Evolutionary conservation across 2,888 invertebrate genomes (phyloP), one percentile per base, ranked within the genome.

Genomic region (Tenthredo notha): DNA sequence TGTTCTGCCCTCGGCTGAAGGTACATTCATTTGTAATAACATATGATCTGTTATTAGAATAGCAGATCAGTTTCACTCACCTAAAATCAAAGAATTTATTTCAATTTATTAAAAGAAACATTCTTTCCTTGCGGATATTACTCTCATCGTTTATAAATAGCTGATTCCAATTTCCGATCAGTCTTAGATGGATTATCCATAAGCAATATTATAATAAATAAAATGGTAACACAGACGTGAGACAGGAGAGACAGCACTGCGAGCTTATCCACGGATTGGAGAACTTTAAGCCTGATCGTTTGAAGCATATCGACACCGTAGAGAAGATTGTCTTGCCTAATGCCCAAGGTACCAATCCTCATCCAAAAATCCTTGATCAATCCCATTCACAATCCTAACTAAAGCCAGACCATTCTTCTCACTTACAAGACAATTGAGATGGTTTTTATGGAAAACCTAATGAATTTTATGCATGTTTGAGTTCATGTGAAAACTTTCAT

Each of bases 1-100:
- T 86, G 96, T 98, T 87, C 95, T 99, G 90, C 99, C 99, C 85
- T 97, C 98, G 70, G 98, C 98, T 89, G 97, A 98, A 97, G 98
- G 98, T 98, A 94, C 88, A 87, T 50, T 75, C 21, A 50, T 85
- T 85, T 84, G 85, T 86, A 88, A 88, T 29, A 74, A 74, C 12
- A 43, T 43, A 21, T 43, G n/a, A 9, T 43, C 74, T 25, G 10
- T 74, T 37, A 54, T 25, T 3, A 47, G 0, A 75, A 6, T 54
- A 77, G 33, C 2, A 54, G 18, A 54, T n/a, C 18, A 25, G 15
- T 77, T 4, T 50, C 54, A 25, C 40, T 54, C 21, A 29, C 75
- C 12, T 43, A 37, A 65, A 18, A 47, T 84, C 84, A 12, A 54
- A 33, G 5, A 18, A 33, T 33, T 33, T 84, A 74, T 72, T 58